These are phyloP conservation scores for Haplochromis burtoni DNA, from an alignment of 2,113 vertebrate genomes.

Conservation along the genomic window DNA sequence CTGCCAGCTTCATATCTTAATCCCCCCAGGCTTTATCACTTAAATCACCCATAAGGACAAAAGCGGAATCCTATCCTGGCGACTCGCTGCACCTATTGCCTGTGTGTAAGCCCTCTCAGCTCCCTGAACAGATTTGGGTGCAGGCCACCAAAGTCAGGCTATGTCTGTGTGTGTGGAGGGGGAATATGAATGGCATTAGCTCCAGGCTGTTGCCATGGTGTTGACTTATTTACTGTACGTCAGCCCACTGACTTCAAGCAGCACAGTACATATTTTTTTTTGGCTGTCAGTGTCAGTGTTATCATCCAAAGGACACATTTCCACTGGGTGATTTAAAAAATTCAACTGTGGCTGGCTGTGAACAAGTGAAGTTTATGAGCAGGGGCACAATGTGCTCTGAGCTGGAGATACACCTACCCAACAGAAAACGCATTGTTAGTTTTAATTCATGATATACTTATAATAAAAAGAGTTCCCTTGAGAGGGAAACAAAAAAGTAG, in stretches of 20 bases:
- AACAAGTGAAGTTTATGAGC: background rate
- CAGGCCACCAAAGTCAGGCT: slow-evolving; percentile 1
- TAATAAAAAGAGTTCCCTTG: background rate
- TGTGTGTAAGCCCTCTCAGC: background rate
- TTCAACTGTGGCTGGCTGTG: background rate
- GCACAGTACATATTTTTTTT: background rate
- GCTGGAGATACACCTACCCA: background rate
- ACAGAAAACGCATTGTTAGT: background rate
- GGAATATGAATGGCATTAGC: slow-evolving; percentile 42
- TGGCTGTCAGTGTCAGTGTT: slow-evolving; percentile 44
- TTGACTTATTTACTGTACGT: slow-evolving; percentile 61
- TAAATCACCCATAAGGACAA: slow-evolving; percentile 15
- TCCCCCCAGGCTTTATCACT: slow-evolving; percentile 1
- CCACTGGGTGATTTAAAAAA: slow-evolving; percentile 26
- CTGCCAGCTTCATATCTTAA: background rate
- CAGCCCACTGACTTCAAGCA: slow-evolving; percentile 49
- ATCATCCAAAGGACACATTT: slow-evolving; percentile 52
- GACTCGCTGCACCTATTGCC: background rate
- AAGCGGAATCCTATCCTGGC: background rate
- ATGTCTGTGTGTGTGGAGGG: background rate
- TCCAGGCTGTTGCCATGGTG: slow-evolving; percentile 52
- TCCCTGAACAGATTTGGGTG: slow-evolving; percentile 23
- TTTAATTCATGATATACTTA: background rate
- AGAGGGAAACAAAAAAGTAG: background rate
- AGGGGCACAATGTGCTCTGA: background rate